phyloP scores from a whole-genome alignment of 1,140 invertebrate genomes.

The Bombus superbus region DNA sequence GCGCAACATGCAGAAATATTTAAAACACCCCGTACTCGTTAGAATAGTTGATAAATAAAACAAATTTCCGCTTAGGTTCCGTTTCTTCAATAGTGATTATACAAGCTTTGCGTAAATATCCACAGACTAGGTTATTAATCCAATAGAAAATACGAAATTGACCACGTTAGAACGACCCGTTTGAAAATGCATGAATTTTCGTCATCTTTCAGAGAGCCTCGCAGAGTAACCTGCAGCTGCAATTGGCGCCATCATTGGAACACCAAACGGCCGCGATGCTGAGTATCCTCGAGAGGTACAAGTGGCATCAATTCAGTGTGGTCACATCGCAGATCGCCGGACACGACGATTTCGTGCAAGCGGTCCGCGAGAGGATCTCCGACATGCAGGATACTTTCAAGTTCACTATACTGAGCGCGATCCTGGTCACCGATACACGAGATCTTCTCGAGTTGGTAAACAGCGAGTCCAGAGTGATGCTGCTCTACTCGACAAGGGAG shows the following conservation, averaged over 20 bases:
- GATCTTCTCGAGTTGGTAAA: slow-evolving; percentile 91
- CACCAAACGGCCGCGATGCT: slow-evolving; percentile 97
- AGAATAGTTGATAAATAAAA: no score
- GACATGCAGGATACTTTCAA: slow-evolving; percentile 94
- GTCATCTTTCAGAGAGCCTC: slow-evolving; percentile 86
- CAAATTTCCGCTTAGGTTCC: no score
- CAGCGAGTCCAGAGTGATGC: slow-evolving; percentile 96
- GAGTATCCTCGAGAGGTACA: slow-evolving; percentile 95
- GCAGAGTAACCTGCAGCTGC: slow-evolving; percentile 92
- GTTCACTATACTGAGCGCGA: slow-evolving; percentile 93
- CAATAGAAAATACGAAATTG: background rate
- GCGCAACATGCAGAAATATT: no score
- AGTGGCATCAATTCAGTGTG: slow-evolving; percentile 98
- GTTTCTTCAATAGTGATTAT: no score
- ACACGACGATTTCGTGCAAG: slow-evolving; percentile 97
- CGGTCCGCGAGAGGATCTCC: slow-evolving; percentile 92
- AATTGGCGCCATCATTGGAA: slow-evolving; percentile 95
- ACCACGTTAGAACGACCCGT: background rate
- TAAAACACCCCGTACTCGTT: no score
- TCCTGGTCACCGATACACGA: slow-evolving; percentile 88
- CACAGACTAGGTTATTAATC: background rate
- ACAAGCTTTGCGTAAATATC: no score
- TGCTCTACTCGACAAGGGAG: slow-evolving; percentile 94
- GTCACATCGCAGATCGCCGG: slow-evolving; percentile 96
- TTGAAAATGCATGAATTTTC: background rate